Base-by-base conservation (phyloP, 2,888 invertebrate species). In the Calameuta pallipes region DNA sequence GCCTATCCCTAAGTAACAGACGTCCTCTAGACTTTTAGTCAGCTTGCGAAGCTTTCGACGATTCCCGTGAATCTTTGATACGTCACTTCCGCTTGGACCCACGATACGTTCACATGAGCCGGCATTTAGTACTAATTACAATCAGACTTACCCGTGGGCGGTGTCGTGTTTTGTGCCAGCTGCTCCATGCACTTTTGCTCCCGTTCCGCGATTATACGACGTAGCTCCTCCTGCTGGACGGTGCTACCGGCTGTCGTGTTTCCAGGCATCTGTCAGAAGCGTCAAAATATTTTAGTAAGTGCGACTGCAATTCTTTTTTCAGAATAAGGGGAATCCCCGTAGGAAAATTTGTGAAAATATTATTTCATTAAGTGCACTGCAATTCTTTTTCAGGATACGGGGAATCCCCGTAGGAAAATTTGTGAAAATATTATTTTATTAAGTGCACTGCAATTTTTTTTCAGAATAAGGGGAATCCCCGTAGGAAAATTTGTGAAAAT, bases 211-310 rank as follows among this genome's bases (percentile, higher is more conserved):
- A 85, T 75, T 76, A 89, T 87, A 71, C 87, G 87, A 30, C 77
- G 83, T 15, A 86, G 79, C 73, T 89, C 88, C 69, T 89, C 87
- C 56, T 88, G 87, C 69, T 87, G 81, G 34, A 90, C 82, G 12
- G 85, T 89, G 78, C 87, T 89, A 33, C 88, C 89, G 36, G 84
- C 84, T 73, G 90, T 89, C 33, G 89, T 83, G 71, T 89, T 87
- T 69, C 84, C 85, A 30, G 89, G 87, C 87, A 88, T 87, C 90
- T 90, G 80, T 73, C 13, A 23, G 68, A 71, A 75, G 23, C 75
- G 37, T 41, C 0, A 23, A 56, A 56, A 23, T 56, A 56, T 15
- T 23, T 37, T 37, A 37, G 37, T 11, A 13, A 37, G 1, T 11
- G 33, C 33, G 33, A 1, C 33, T 33, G 33, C 33, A 3, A 33